Base-by-base conservation (phyloP, 2,888 invertebrate species). In the Selenia dentaria region DNA sequence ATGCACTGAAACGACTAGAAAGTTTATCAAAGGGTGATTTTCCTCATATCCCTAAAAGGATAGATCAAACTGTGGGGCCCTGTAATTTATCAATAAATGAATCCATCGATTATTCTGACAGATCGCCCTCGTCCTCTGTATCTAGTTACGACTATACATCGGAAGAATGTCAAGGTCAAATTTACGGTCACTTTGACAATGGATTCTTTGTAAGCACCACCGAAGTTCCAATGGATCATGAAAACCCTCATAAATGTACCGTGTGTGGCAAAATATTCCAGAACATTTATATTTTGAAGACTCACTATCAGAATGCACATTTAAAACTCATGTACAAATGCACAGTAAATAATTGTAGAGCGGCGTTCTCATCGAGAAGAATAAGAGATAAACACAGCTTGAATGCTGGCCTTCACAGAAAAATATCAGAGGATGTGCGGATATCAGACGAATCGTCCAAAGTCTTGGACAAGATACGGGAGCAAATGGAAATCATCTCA, bases 321-420 rank as follows among this genome's bases (percentile, higher is more conserved):
- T 93, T 98, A 38, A 98, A 98, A 84, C 87, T 98, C 49, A 97
- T 98, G 95, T 98, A 98, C 84, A 96, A 96, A 74, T 99, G 99
- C 86, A 96, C 95, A 68, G 95, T 97, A 14, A 98, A 98, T 58
- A 98, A 98, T 0, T 99, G 99, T 79, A 96, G 96, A 83, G 98
- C 98, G 0, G 96, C 97, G 0, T 99, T 98, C 78, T 96, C 97
- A 3, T 98, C 98, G 0, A 98, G 97, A 75, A 92, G 97, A 44
- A 97, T 96, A 68, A 94, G 98, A 63, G 98, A 99, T 70, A 93
- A 97, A 1, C 98, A 99, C 81, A 97, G 97, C 72, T 94, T 97
- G 10, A 98, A 99, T 75, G 91, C 96, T 42, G 98, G 96, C 75
- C 92, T 99, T 25, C 98, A 99, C 74, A 93, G 97, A 58, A 98